A percentile compares a stretch with the other conserved stretches of the same genome.
These are phyloP conservation scores for Euspilapteryx auroguttella DNA, from an alignment of 2,888 invertebrate genomes.

Conservation along the genomic window DNA sequence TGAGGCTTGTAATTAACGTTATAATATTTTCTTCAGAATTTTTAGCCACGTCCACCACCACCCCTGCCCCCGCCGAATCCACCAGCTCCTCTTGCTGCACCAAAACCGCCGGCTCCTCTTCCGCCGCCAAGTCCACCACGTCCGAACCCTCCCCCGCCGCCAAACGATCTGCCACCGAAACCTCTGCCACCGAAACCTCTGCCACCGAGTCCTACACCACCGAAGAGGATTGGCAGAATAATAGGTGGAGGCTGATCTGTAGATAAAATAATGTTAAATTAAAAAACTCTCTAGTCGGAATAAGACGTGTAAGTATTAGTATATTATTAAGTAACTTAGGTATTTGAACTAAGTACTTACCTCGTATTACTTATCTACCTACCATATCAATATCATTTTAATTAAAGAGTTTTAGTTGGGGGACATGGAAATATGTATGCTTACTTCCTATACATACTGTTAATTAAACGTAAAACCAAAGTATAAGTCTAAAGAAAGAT, in stretches of 20 bases:
- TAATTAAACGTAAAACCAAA: too few relatives aligned
- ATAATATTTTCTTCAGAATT: too few relatives aligned
- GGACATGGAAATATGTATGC: too few relatives aligned
- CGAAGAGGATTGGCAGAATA: too few relatives aligned
- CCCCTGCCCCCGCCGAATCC: conserved; percentile 14
- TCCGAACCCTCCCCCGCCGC: conserved; percentile 16
- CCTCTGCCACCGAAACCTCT: conserved; percentile 17
- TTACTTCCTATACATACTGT: too few relatives aligned
- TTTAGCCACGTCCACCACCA: conserved; percentile 6
- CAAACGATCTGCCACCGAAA: conserved; percentile 16
- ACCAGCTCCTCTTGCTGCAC: conserved; percentile 12
- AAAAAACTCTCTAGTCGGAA: too few relatives aligned
- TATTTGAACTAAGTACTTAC: background rate
- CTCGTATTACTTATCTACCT: background rate
- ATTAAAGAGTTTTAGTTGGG: too few relatives aligned
- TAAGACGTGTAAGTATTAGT: background rate
- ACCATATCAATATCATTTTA: too few relatives aligned
- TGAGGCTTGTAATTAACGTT: too few relatives aligned
- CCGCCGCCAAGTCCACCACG: conserved; percentile 7
- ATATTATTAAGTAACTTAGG: background rate
- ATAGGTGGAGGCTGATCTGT: too few relatives aligned
- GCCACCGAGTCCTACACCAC: conserved; percentile 16
- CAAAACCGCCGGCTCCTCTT: conserved; percentile 4
- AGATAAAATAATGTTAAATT: too few relatives aligned
- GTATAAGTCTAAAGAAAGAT: too few relatives aligned